phyloP scores from a whole-genome alignment of 2,113 vertebrate species.

The Brachypodius melanocephalos region DNA sequence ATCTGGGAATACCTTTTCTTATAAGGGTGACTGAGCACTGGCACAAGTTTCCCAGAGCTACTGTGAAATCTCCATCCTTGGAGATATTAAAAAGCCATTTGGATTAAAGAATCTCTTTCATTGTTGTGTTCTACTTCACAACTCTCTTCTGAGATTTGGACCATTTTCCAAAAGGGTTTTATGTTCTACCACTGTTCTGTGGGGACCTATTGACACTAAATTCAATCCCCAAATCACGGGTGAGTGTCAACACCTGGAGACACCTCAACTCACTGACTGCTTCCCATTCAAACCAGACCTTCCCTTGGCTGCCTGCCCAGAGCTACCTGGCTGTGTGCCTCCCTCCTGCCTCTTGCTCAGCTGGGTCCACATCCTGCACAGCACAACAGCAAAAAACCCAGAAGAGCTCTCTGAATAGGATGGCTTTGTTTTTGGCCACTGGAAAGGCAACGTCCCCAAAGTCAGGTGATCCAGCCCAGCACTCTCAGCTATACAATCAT shows the following conservation, averaged over 20 bases:
- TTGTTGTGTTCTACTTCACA: neutral
- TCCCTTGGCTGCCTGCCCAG: too few species aligned
- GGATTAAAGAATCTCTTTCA: neutral
- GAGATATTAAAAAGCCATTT: neutral
- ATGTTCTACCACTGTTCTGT: neutral
- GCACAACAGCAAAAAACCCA: neutral
- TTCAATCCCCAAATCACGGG: neutral
- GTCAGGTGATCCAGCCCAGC: neutral
- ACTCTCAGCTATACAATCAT: neutral
- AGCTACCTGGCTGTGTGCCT: neutral
- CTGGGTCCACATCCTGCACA: neutral
- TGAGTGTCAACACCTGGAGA: neutral
- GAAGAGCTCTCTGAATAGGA: neutral
- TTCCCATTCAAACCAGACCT: neutral
- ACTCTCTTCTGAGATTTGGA: neutral
- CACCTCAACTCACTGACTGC: neutral
- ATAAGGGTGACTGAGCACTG: neutral
- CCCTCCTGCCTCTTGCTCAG: neutral
- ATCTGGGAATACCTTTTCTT: neutral
- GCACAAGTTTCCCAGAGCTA: neutral
- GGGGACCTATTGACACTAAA: neutral
- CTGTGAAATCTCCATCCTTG: neutral
- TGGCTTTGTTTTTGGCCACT: neutral
- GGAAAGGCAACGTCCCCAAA: neutral
- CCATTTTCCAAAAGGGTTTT: neutral